These are phyloP conservation scores for Bibio marci DNA, from an alignment of 2,888 invertebrate genomes.

Conservation along the genomic window DNA sequence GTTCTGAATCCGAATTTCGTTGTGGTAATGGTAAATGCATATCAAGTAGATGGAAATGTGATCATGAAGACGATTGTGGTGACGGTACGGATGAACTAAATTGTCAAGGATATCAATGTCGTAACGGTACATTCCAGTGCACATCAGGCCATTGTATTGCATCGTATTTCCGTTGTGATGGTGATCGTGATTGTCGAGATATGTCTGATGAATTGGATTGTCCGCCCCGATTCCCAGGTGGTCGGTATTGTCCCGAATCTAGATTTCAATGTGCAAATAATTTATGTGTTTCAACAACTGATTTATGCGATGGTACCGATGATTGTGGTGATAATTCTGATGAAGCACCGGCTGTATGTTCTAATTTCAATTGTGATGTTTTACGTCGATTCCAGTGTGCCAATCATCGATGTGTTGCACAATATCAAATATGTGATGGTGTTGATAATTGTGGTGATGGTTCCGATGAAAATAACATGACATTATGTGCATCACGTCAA, in stretches of 20 bases:
- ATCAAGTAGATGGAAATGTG: conserved; percentile 84
- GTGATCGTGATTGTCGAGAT: conserved; percentile 64
- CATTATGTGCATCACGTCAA: conserved; percentile 59
- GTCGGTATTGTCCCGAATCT: conserved; percentile 74
- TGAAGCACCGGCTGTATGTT: conserved; percentile 64
- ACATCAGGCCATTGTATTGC: conserved; percentile 86
- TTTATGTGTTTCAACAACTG: conserved; percentile 74
- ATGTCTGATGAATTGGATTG: conserved; percentile 82
- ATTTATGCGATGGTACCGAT: conserved; percentile 84
- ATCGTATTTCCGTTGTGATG: conserved; percentile 74
- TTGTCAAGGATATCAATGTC: conserved; percentile 70
- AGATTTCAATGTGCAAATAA: conserved; percentile 87
- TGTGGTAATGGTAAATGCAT: conserved; percentile 83
- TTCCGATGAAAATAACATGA: conserved; percentile 90
- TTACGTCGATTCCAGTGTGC: conserved; percentile 74
- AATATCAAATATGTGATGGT: conserved; percentile 79
- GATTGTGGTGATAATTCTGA: conserved; percentile 88
- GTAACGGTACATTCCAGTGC: conserved; percentile 83
- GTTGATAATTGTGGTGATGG: conserved; percentile 89
- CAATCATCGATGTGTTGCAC: conserved; percentile 72
- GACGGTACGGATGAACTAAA: conserved; percentile 82
- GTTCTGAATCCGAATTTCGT: conserved; percentile 83
- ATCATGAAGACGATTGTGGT: conserved; percentile 92
- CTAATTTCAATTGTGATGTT: conserved; percentile 72
- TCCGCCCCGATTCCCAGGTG: conserved; percentile 72